Evolutionary conservation across 2,888 invertebrate genomes (phyloP).

Genomic region (Mythimna lalbum): DNA sequence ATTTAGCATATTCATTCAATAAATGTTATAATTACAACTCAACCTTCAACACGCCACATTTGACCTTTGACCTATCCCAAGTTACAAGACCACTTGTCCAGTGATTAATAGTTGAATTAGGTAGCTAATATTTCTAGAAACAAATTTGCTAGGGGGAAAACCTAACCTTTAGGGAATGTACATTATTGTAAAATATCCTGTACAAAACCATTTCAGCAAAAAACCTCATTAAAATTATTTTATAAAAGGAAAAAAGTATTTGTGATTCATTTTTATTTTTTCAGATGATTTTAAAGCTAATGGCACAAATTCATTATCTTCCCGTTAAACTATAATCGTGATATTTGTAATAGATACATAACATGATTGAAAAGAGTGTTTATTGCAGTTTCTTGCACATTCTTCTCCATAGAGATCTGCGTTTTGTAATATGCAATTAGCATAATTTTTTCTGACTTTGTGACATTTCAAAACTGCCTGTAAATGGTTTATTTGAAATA

Average conservation of each 20-base stretch:
- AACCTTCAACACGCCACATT: neutral
- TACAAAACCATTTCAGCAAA: too few species aligned
- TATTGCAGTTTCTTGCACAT: too few species aligned
- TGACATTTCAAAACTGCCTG: too few species aligned
- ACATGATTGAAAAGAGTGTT: too few species aligned
- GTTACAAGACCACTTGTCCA: neutral
- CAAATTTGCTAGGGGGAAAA: neutral
- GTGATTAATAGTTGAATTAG: neutral
- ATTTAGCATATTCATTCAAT: neutral
- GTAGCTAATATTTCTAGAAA: neutral
- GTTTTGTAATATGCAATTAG: too few species aligned
- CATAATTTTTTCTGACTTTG: too few species aligned
- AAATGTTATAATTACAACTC: neutral
- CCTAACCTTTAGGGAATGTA: neutral
- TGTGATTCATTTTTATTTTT: neutral
- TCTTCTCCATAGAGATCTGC: too few species aligned
- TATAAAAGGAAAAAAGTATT: neutral
- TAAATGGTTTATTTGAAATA: too few species aligned
- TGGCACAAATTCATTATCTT: too few species aligned
- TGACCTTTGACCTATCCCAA: constrained; percentile 8
- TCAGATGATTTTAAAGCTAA: neutral
- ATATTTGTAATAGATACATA: neutral
- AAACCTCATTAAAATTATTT: too few species aligned
- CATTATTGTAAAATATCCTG: too few species aligned
- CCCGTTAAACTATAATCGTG: too few species aligned